Evolutionary conservation across 1,140 invertebrate genomes (phyloP), one percentile per base, ranked within the genome.

Genomic region (Apis florea): DNA sequence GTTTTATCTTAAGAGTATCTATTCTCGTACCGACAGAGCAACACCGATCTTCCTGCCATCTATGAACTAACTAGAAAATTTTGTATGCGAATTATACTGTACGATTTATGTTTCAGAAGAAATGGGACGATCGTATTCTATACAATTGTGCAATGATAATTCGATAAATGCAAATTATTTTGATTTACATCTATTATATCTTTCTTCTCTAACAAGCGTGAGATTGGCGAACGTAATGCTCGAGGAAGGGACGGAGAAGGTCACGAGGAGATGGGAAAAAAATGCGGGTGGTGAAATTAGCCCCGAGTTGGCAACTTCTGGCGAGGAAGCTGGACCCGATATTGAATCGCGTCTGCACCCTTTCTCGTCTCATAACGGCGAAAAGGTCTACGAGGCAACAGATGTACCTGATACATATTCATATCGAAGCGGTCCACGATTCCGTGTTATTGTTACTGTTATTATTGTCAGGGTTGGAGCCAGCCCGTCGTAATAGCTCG

Each of bases 361-460:
- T 90, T 89, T 89, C 83, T 70, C 71, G 71, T 83, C 82, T 80
- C 82, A 68, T 80, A 85, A 86, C 81, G 66, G 17, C 9, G 54
- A 21, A 13, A 40, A 80, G 79, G 83, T 70, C 74, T 81, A 86
- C 81, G 82, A 83, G 84, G 89, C 85, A 85, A 83, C 90, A 90
- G 89, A 90, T 90, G 90, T 90, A 86, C 78, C 74, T 87, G 86
- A 90, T 90, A 90, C 88, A 90, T 90, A 90, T 90, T 90, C 89
- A 90, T 90, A 90, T 87, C 68, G 53, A 24, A 12, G 19, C 61
- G 47, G 61, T 67, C 21, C 66, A 24, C 74, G 68, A 74, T 66
- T 75, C 49, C 59, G 74, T 58, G 79, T 86, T 86, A 89, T 82
- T 66, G 85, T 89, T 85, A 88, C 79, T 80, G 76, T 85, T 88